Evolutionary conservation across 1,140 invertebrate genomes (phyloP), one percentile per base, ranked within the genome.

Genomic region (Saccostrea echinata): DNA sequence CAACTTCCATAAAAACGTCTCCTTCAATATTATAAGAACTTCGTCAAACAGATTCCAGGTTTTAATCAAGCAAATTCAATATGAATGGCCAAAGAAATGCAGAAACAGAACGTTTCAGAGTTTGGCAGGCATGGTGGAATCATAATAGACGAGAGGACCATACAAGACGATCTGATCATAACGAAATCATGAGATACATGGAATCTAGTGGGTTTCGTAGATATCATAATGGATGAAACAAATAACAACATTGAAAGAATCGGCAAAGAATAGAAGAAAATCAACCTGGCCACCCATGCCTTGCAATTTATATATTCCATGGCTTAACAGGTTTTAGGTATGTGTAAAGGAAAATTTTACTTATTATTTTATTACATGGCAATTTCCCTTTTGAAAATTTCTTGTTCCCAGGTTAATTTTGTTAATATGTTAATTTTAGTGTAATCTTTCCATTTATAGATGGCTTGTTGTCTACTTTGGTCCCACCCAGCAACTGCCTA

Each of bases 391-490:
- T 57, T 27, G n/a, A 68, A 68, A 6, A 27, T n/a, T 30, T 68
- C 3, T 68, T 68, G 21, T 68, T 12, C 0, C n/a, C 12, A 24
- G 6, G 64, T 33, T 68, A 68, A 24, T 68, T 68, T 27, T 24
- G 11, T n/a, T n/a, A n/a, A n/a, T 27, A 24, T 0, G 64, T 33
- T 68, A 68, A 24, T 68, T 68, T 27, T 24, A 8, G 0, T 68
- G n/a, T 68, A 27, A 24, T 30, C 1, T 57, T 84, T 84, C 16
- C 43, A 71, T 53, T 82, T 82, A 24, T 55, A 90, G 86, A 85
- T 90, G 89, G 89, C 87, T 85, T 61, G 85, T 90, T 53, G 89
- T 81, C 11, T 90, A 90, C 35, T 90, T 87, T 85, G 85, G 18
- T 88, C 89, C 12, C 51, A 84, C 68, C 82, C 85, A 21, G 89